Evolutionary conservation across 2,888 invertebrate genomes (phyloP).

Genomic region (Panzeria rudis): DNA sequence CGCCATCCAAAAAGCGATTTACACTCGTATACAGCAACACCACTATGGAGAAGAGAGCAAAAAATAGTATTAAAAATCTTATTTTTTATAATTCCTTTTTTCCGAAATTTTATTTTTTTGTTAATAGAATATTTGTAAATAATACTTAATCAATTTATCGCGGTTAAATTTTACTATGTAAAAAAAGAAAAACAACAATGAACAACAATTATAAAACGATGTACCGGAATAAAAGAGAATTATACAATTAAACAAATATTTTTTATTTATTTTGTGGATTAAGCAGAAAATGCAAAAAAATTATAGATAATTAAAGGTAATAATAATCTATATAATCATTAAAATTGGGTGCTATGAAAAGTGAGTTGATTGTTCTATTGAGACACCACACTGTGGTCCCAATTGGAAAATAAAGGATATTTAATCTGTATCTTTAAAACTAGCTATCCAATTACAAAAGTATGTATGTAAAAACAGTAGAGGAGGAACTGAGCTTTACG

Average conservation of each 20-base stretch:
- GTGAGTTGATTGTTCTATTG: too few relatives aligned
- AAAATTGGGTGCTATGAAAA: too few relatives aligned
- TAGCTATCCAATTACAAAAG: too few relatives aligned
- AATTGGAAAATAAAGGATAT: too few relatives aligned
- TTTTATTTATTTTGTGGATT: constrained; percentile 1
- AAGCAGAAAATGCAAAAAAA: background rate
- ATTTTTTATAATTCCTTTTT: constrained; percentile 64
- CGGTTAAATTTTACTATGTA: constrained; percentile 74
- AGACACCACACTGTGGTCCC: too few relatives aligned
- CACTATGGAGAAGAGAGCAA: constrained; percentile 59
- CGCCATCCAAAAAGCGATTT: background rate
- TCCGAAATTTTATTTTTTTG: constrained; percentile 37
- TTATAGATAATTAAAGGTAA: constrained; percentile 2
- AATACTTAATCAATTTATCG: constrained; percentile 72
- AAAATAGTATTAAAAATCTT: constrained; percentile 57
- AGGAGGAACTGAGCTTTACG: too few relatives aligned
- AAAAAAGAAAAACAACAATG: constrained; percentile 51
- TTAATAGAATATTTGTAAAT: constrained; percentile 50
- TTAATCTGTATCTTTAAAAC: too few relatives aligned
- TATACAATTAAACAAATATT: constrained; percentile 36
- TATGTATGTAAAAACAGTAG: too few relatives aligned
- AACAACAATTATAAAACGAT: constrained; percentile 61
- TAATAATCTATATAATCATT: constrained; percentile 9
- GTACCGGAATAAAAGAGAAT: constrained; percentile 59
- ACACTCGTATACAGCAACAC: constrained; percentile 16